Evolutionary conservation across 2,797 vertebrate genomes (phyloP), one percentile per base, ranked within the genome.

Genomic region (Epinephelus awoara): DNA sequence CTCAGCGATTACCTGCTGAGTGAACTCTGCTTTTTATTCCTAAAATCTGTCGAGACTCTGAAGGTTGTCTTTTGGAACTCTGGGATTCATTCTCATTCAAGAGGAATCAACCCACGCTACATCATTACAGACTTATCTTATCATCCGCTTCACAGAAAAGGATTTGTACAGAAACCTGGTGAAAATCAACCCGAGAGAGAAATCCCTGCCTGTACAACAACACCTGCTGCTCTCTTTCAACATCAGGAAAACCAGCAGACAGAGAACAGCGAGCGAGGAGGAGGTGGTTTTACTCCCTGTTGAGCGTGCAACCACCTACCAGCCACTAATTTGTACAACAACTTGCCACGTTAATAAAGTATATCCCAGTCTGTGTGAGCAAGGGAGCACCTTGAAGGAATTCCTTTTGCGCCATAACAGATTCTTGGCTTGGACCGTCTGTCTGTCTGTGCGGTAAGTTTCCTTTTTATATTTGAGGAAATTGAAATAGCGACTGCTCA

Each of bases 381-480:
- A 51, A 38, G 55, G 11, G 47, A 49, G 62, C 59, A 63, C 42
- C 34, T 62, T 27, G 25, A 58, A 44, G 65, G 69, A 84, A 76
- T 76, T 74, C 55, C 44, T 70, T 74, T 69, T 38, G 25, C 5
- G 27, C 47, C 38, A 29, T 50, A 62, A 14, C 68, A 38, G 12
- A 50, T 56, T 73, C 76, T 25, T 19, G 42, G 10, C 23, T 64
- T 51, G 64, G 59, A 73, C 5, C 49, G 47, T 77, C 47, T 23
- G n/a, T 77, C 47, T 23, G n/a, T 64, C 44, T 63, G 21, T 27
- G 58, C 46, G 83, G 92, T 92, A 58, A 92, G 92, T 75, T 82
- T 25, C 63, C 19, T 34, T 50, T 68, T 27, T 64, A 19, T 62
- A 10, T 52, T 19, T 67, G n/a, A 0, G 1, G 8, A 13, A 47